Evolutionary conservation across 1,140 invertebrate genomes (phyloP), one percentile per base, ranked within the genome.

Genomic region (Ostrea edulis): DNA sequence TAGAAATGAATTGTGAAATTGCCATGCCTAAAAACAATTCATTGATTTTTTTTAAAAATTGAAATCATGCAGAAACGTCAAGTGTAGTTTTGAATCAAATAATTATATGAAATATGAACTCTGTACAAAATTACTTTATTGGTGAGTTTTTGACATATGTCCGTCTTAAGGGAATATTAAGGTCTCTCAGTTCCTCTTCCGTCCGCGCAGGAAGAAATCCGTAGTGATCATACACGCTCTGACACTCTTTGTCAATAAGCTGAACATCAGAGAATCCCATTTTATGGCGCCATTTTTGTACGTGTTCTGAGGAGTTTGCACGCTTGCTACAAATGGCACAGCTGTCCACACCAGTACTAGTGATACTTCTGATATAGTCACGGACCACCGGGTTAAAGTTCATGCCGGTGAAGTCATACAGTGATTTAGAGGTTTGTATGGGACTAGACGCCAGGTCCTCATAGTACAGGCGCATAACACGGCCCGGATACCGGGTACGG

Each of bases 321-420:
- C 68, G 68, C 25, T 35, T 71, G 68, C 68, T 71, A 71, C 68
- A 71, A 17, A 71, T 71, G 25, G 68, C 68, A 29, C 68, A 71
- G 12, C 68, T 35, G 29, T 29, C 11, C 22, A 25, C 22, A 9
- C 68, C 68, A 8, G 25, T 29, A 14, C 68, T 71, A 25, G 68
- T 71, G 0, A 71, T 71, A 14, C 68, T 25, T 14, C 22, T 71
- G 0, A 71, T 71, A 35, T 71, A 71, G 25, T 71, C 25, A 12
- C 25, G 68, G 25, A 71, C 68, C 8, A 9, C 14, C 9, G 68
- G 29, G 14, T 9, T 29, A 29, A 71, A 71, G 68, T 71, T 71
- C 68, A 71, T 71, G 25, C 68, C 68, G 8, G 68, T 71, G 14
- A 71, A 71, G 25, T 71, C 29, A 71, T 71, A 71, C 35, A 71